phyloP scores from a whole-genome alignment of 2,888 invertebrate genomes.

The Synergus itoensis region DNA sequence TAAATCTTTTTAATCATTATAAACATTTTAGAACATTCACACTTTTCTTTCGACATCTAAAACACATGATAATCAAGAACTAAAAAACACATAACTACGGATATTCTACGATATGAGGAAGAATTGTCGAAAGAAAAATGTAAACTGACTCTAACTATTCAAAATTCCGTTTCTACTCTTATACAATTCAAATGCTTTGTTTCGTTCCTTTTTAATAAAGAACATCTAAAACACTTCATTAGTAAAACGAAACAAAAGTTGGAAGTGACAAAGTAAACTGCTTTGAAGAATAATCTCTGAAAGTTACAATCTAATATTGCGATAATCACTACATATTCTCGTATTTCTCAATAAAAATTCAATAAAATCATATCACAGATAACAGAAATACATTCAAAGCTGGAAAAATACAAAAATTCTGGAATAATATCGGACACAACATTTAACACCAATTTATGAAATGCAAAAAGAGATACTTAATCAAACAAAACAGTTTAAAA shows the following conservation, averaged over 20 bases:
- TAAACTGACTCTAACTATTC: background rate
- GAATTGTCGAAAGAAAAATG: slow-evolving; percentile 7
- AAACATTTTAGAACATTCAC: background rate
- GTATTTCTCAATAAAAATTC: slow-evolving; percentile 40
- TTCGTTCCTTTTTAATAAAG: slow-evolving; percentile 16
- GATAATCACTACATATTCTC: slow-evolving; percentile 11
- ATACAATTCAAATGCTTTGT: slow-evolving; percentile 9
- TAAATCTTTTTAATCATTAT: background rate
- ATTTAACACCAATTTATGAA: slow-evolving; percentile 23
- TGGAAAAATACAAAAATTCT: background rate
- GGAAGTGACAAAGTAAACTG: slow-evolving; percentile 25
- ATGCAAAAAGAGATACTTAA: background rate
- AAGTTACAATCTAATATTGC: slow-evolving; percentile 18
- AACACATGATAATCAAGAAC: background rate
- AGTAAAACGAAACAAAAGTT: slow-evolving; percentile 2
- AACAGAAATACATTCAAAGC: background rate
- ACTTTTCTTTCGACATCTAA: background rate
- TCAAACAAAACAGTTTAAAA: background rate
- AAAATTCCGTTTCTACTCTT: background rate
- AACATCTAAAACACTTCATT: background rate
- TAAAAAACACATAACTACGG: background rate
- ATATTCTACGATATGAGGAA: background rate
- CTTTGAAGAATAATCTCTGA: background rate
- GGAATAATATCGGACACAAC: slow-evolving; percentile 2
- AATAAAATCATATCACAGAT: slow-evolving; percentile 35